phyloP scores from a whole-genome alignment of 2,797 vertebrate genomes.

The Pantherophis alleghaniensis region DNA sequence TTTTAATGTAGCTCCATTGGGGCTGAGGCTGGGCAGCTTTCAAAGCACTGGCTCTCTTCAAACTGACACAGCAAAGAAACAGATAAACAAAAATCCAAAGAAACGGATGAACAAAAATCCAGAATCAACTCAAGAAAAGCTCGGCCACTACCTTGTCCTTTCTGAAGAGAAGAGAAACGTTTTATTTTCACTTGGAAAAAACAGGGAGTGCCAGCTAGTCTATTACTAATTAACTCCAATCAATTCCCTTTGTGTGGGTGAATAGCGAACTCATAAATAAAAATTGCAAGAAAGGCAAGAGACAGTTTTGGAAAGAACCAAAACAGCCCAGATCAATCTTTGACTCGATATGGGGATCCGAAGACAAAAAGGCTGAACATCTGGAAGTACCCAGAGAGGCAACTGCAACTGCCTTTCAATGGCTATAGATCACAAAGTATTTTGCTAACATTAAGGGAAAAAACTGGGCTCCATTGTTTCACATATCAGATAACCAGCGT shows the following conservation, averaged over 20 bases:
- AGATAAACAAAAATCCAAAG: not conserved
- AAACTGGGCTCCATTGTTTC: not conserved
- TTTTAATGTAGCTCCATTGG: not conserved
- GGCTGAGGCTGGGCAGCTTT: not conserved
- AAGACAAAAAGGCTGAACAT: not conserved
- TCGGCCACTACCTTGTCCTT: not conserved
- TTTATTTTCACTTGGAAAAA: not conserved
- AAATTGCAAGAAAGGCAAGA: not conserved
- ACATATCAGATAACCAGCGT: constrained; percentile 14
- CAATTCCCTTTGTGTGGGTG: not conserved
- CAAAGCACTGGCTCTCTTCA: not conserved
- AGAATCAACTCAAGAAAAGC: not conserved
- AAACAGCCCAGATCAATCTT: not conserved
- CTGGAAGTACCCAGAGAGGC: not conserved
- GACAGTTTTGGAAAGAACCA: not conserved
- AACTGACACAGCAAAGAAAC: not conserved
- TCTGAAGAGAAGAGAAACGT: not conserved
- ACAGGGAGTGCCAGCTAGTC: not conserved
- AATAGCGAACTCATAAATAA: not conserved
- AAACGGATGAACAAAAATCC: not conserved
- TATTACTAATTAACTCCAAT: not conserved
- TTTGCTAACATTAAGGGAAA: constrained; percentile 4
- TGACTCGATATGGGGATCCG: not conserved
- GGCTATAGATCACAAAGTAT: not conserved
- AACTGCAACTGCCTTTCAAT: not conserved